Evolutionary conservation across 1,140 invertebrate genomes (phyloP).

Genomic region (Eciton burchellii): DNA sequence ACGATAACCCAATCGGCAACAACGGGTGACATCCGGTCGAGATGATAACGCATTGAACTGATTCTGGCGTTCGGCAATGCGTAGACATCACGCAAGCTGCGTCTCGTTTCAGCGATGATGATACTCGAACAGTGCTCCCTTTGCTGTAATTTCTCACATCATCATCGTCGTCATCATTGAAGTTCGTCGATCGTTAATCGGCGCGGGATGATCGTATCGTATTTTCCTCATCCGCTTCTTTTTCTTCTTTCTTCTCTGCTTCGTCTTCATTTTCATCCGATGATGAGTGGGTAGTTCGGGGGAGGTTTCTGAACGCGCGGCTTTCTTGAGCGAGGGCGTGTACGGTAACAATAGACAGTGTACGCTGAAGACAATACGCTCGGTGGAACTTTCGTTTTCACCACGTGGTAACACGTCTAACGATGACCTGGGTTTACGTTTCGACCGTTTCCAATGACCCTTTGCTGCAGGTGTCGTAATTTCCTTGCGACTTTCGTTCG

Average conservation of each 20-base stretch:
- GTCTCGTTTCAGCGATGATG: constrained; percentile 1
- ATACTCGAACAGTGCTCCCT: constrained; percentile 22
- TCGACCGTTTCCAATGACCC: background rate
- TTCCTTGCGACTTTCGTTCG: background rate
- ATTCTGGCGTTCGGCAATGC: constrained; percentile 66
- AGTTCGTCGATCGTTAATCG: constrained; percentile 74
- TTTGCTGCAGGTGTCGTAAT: background rate
- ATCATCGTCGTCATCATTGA: constrained; percentile 35
- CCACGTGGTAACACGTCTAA: constrained; percentile 61
- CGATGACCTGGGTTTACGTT: constrained; percentile 34
- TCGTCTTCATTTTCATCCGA: constrained; percentile 23
- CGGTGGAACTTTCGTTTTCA: constrained; percentile 53
- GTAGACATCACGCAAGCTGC: constrained; percentile 50
- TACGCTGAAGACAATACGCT: constrained; percentile 65
- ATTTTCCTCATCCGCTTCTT: background rate
- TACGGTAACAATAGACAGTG: constrained; percentile 68
- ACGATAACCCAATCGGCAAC: constrained; percentile 40
- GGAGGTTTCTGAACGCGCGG: constrained; percentile 13
- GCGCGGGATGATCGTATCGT: constrained; percentile 38
- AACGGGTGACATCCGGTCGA: constrained; percentile 9
- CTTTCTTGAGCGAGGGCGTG: constrained; percentile 40
- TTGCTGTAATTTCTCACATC: constrained; percentile 44
- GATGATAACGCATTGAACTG: constrained; percentile 53
- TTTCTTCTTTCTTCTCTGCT: background rate
- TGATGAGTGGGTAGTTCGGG: background rate